These are phyloP conservation scores for Chalcis sispes DNA, from an alignment of 2,888 invertebrate genomes.

Conservation along the genomic window DNA sequence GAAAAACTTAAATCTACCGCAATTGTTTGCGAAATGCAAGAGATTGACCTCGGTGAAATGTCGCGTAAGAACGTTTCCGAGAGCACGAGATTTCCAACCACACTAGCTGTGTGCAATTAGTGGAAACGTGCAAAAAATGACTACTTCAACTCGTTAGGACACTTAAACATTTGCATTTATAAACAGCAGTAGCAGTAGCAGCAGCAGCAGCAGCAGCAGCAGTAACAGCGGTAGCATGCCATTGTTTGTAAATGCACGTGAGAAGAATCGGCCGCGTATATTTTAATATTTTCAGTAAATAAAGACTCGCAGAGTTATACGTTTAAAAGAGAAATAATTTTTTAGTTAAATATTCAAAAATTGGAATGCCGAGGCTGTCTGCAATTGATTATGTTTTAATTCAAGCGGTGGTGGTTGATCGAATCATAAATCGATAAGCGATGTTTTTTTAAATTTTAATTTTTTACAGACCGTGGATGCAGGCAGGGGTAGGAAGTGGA, in stretches of 20 bases:
- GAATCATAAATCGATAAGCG: too few relatives aligned
- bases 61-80: not conserved
- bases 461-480: slow-evolving; percentile 79
- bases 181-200: not conserved
- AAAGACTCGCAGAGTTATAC: too few relatives aligned
- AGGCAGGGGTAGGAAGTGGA: slow-evolving; percentile 72
- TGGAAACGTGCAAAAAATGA: slow-evolving; percentile 12
- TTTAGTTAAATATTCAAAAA: too few relatives aligned
- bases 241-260: slow-evolving; percentile 23
- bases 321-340: too few relatives aligned
- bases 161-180: slow-evolving; percentile 30
- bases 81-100: not conserved
- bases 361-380: too few relatives aligned
- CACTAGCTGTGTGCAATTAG: not conserved
- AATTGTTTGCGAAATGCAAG: too few relatives aligned
- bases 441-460: too few relatives aligned
- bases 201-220: not conserved
- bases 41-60: not conserved
- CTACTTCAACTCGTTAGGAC: slow-evolving; percentile 18
- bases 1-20: too few relatives aligned
- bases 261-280: not conserved
- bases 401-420: too few relatives aligned
- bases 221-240: too few relatives aligned
- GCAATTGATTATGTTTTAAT: too few relatives aligned
- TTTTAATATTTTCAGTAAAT: not conserved